Evolutionary conservation across 2,888 invertebrate species (phyloP).

Genomic region (Myathropa florea): DNA sequence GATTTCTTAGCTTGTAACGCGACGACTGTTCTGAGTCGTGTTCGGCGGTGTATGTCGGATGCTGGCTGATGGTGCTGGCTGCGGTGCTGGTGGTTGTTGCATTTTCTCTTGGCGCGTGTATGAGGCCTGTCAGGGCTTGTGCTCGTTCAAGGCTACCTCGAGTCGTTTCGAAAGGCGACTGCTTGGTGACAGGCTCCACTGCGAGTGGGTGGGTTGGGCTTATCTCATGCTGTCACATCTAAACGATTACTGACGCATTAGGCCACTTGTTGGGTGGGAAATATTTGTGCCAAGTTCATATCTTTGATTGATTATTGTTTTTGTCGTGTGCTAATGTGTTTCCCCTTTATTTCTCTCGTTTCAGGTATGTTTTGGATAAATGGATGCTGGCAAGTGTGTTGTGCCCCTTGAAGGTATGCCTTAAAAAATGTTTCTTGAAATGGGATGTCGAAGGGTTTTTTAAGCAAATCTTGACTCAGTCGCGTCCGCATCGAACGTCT

Average conservation of each 20-base stretch:
- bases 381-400: no score
- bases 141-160: slow-evolving; percentile 42
- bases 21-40: slow-evolving; percentile 38
- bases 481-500: no score
- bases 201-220: slow-evolving; percentile 57
- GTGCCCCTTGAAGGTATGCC: no score
- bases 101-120: slow-evolving; percentile 1
- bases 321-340: background rate
- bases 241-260: slow-evolving; percentile 41
- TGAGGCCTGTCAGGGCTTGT: slow-evolving; percentile 13
- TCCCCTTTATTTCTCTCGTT: background rate
- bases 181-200: slow-evolving; percentile 50
- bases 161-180: slow-evolving; percentile 58
- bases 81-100: background rate
- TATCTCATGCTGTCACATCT: slow-evolving; percentile 35
- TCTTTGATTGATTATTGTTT: background rate
- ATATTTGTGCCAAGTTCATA: slow-evolving; percentile 39
- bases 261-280: slow-evolving; percentile 36
- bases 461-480: no score
- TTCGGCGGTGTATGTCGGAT: slow-evolving; percentile 36
- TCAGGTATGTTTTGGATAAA: slow-evolving; percentile 1
- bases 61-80: background rate
- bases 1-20: slow-evolving; percentile 43
- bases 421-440: no score
- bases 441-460: no score